Evolutionary conservation across 2,888 invertebrate species (phyloP).

Genomic region (Cenopis cana): DNA sequence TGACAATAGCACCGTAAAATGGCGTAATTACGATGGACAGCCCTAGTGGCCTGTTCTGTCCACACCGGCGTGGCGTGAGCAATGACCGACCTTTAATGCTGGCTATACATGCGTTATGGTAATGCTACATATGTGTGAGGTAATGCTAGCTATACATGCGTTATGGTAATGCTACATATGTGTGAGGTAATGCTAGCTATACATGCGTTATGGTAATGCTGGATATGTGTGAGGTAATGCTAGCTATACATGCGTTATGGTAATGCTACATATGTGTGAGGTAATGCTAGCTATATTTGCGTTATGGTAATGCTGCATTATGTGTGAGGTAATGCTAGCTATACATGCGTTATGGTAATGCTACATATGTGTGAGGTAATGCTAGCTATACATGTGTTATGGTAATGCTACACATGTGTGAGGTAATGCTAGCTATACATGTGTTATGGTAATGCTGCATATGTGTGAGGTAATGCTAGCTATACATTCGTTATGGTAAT

Average conservation of each 20-base stretch:
- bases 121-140: background rate
- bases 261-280: too few relatives aligned
- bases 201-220: background rate
- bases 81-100: background rate
- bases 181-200: too few relatives aligned
- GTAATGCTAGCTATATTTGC: too few relatives aligned
- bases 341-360: background rate
- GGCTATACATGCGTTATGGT: background rate
- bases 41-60: background rate
- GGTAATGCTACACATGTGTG: background rate
- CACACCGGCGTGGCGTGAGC: background rate
- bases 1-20: slow-evolving; percentile 9
- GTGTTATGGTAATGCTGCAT: background rate
- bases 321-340: background rate
- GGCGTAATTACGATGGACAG: slow-evolving; percentile 4
- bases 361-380: too few relatives aligned
- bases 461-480: background rate
- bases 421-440: background rate
- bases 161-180: too few relatives aligned
- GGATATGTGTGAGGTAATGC: background rate
- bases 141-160: background rate
- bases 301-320: background rate
- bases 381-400: background rate
- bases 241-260: background rate
- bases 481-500: background rate